Evolutionary conservation across 2,888 invertebrate species (phyloP), one percentile per base, ranked within the genome.

Genomic region (Crematogaster levior): DNA sequence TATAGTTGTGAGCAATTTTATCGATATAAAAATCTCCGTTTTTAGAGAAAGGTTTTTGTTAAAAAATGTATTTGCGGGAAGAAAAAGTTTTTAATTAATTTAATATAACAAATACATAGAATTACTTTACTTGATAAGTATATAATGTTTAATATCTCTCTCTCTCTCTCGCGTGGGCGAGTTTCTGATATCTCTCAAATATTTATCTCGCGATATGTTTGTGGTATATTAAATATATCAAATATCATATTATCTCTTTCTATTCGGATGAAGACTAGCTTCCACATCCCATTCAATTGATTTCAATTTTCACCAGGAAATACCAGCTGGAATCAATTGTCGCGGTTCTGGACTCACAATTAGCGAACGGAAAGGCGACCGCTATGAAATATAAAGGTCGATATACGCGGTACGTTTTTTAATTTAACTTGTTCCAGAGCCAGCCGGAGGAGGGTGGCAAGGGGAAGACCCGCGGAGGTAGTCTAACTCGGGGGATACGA

Each of bases 401-500:
- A 79, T 60, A 73, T 51, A 73, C 48, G 30, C 46, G 58, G 58
- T n/a, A 60, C 82, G 53, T 72, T 81, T 80, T 88, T 88, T 88
- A 87, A 86, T 88, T 83, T 75, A 83, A 82, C 82, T 84, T 84
- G 68, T 56, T 70, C 56, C 68, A 51, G 15, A 24, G 43, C 9
- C 43, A 79, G n/a, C 43, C 60, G 15, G 65, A n/a, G 65, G 60
- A 43, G 34, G 60, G 43, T 15, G 63, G 81, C 24, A 46, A 21
- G 53, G 80, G 63, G 60, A 37, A 82, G 82, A 83, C 72, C 84
- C 81, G 53, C 68, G 86, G 75, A 65, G 66, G 73, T 86, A 82
- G 56, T 79, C 68, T 12, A 79, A 79, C 77, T 79, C 68, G 21
- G 77, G 77, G 75, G 77, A 85, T 85, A 84, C 77, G 86, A 86